phyloP scores from a whole-genome alignment of 2,888 invertebrate species.

The Tribolium freemani region DNA sequence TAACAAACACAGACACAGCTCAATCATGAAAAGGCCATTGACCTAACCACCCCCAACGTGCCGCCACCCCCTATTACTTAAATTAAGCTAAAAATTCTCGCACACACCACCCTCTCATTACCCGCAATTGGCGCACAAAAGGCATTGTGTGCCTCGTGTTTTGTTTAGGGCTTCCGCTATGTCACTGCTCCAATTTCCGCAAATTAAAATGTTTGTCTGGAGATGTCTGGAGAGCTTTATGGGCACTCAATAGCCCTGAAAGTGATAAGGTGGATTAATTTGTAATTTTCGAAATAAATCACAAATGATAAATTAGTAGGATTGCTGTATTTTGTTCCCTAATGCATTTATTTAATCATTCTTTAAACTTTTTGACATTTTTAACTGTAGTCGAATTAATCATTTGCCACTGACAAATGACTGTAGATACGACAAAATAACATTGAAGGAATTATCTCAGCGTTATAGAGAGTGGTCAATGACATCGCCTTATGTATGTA shows the following conservation, averaged over 20 bases:
- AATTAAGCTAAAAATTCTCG: slow-evolving; percentile 3
- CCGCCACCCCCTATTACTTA: slow-evolving; percentile 9
- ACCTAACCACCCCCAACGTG: background rate
- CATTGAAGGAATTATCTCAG: no score
- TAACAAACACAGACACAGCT: slow-evolving; percentile 27
- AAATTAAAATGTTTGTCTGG: background rate
- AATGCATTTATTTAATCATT: no score
- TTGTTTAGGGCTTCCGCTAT: slow-evolving; percentile 4
- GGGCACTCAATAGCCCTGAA: background rate
- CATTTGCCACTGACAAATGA: no score
- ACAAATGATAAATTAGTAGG: no score
- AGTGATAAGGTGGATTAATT: background rate
- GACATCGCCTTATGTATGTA: no score
- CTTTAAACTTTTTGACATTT: no score
- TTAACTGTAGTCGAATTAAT: no score
- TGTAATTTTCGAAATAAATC: no score
- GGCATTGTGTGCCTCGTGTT: slow-evolving; percentile 12
- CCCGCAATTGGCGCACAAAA: background rate
- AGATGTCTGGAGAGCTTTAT: background rate
- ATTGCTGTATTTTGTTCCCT: no score
- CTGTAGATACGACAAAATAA: no score
- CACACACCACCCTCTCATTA: background rate
- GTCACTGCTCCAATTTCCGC: background rate
- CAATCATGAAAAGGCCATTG: slow-evolving; percentile 9
- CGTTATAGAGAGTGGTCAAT: no score